These are phyloP conservation scores for Kryptopterus vitreolus DNA, from an alignment of 2,797 vertebrate genomes.

Conservation along the genomic window DNA sequence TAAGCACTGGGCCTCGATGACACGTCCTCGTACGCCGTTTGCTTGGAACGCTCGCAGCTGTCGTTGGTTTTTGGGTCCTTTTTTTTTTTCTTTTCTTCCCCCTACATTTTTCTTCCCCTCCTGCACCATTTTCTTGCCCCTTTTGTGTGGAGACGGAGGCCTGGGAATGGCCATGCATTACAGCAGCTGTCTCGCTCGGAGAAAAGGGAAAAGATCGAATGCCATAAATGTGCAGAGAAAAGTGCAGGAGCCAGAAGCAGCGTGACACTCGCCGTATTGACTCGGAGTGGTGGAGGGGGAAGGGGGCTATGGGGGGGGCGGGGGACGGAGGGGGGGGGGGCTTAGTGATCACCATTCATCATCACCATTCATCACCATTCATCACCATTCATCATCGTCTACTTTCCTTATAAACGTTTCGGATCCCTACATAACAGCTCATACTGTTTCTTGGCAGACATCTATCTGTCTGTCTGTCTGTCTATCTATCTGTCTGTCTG, in stretches of 20 bases:
- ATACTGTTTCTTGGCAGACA: too few relatives aligned
- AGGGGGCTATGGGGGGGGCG: too few relatives aligned
- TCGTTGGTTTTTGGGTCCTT: slow-evolving; percentile 57
- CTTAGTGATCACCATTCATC: too few relatives aligned
- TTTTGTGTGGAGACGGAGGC: slow-evolving; percentile 61
- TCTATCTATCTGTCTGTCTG: too few relatives aligned
- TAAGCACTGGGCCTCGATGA: slow-evolving; percentile 67
- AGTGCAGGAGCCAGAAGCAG: background rate
- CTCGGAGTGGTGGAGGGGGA: too few relatives aligned
- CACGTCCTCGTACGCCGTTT: slow-evolving; percentile 68
- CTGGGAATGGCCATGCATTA: slow-evolving; percentile 54
- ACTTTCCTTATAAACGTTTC: too few relatives aligned
- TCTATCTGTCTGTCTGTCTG: too few relatives aligned
- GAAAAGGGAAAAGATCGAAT: slow-evolving; percentile 16
- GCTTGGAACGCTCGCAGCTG: slow-evolving; percentile 74
- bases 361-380: too few relatives aligned
- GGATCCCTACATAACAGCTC: too few relatives aligned
- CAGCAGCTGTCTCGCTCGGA: slow-evolving; percentile 65
- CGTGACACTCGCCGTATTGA: background rate
- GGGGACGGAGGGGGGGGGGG: too few relatives aligned
- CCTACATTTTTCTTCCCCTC: slow-evolving; percentile 44
- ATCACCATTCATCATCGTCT: too few relatives aligned
- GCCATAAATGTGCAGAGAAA: slow-evolving; percentile 9
- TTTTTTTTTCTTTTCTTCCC: slow-evolving; percentile 25
- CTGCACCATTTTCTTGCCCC: slow-evolving; percentile 57